Evolutionary conservation across 2,888 invertebrate genomes (phyloP).

Genomic region (Athripsodes cinereus): DNA sequence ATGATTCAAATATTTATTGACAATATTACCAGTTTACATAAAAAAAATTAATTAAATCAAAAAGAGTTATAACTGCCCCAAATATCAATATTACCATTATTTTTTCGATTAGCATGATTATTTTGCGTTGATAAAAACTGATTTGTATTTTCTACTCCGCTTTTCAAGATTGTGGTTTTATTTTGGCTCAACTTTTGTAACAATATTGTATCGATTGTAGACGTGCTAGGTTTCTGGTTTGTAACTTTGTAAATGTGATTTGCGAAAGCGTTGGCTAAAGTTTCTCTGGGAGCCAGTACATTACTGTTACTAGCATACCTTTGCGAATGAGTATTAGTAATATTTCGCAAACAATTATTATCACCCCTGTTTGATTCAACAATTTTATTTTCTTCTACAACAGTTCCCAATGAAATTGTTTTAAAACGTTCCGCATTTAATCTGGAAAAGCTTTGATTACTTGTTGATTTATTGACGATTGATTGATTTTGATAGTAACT

Average conservation of each 20-base stretch:
- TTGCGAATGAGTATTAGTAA: slow-evolving; percentile 17
- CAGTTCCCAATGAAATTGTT: slow-evolving; percentile 35
- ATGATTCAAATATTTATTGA: no score
- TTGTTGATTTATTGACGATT: slow-evolving; percentile 4
- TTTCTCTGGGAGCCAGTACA: slow-evolving; percentile 42
- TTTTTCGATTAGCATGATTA: background rate
- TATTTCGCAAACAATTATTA: slow-evolving; percentile 30
- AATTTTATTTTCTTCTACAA: slow-evolving; percentile 37
- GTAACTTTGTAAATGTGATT: slow-evolving; percentile 51
- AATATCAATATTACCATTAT: slow-evolving; percentile 7
- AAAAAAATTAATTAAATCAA: background rate
- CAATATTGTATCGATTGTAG: slow-evolving; percentile 44
- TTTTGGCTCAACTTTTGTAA: slow-evolving; percentile 37
- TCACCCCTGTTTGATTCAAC: slow-evolving; percentile 16
- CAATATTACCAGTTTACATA: no score
- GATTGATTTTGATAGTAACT: slow-evolving; percentile 8
- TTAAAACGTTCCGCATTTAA: slow-evolving; percentile 44
- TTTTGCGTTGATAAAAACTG: no score
- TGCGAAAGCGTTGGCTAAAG: slow-evolving; percentile 43
- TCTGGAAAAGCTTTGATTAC: slow-evolving; percentile 37
- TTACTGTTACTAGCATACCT: slow-evolving; percentile 1
- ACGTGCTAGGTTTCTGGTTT: slow-evolving; percentile 48
- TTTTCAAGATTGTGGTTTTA: slow-evolving; percentile 3
- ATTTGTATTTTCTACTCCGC: background rate
- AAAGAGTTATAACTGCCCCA: slow-evolving; percentile 15